Evolutionary conservation across 1,140 invertebrate species (phyloP).

Genomic region (Conopomorpha cramerella): DNA sequence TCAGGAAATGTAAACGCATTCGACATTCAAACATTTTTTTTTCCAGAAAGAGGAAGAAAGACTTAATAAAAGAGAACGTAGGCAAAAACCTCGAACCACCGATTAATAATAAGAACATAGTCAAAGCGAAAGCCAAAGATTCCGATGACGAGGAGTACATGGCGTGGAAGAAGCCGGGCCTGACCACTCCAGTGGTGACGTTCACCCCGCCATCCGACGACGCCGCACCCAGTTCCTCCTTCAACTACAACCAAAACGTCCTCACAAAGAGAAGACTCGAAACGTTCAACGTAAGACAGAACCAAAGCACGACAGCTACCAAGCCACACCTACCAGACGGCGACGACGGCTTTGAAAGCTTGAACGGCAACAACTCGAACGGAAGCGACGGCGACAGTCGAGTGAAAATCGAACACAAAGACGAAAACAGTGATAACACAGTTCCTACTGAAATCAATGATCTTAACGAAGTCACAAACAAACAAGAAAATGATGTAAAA

Average conservation of each 20-base stretch:
- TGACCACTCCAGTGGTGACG: slow-evolving; percentile 32
- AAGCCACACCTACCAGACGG: slow-evolving; percentile 46
- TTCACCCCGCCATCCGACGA: slow-evolving; percentile 39
- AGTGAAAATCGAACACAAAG: slow-evolving; percentile 11
- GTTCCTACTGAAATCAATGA: slow-evolving; percentile 8
- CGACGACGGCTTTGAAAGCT: slow-evolving; percentile 84
- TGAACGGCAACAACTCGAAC: slow-evolving; percentile 82
- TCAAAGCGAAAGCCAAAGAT: slow-evolving; percentile 44
- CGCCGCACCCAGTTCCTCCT: slow-evolving; percentile 19
- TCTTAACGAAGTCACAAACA: slow-evolving; percentile 7
- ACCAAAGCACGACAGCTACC: slow-evolving; percentile 15
- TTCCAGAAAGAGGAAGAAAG: slow-evolving; percentile 50
- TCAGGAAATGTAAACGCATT: too few relatives aligned
- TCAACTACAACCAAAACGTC: slow-evolving; percentile 33
- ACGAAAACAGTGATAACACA: slow-evolving; percentile 4
- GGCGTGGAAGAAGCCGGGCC: slow-evolving; percentile 44
- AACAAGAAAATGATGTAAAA: slow-evolving; percentile 12
- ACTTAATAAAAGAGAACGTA: slow-evolving; percentile 25
- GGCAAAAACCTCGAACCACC: slow-evolving; percentile 19
- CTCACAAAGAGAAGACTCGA: slow-evolving; percentile 48
- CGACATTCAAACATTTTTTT: neutral
- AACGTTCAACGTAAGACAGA: slow-evolving; percentile 36
- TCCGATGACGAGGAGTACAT: slow-evolving; percentile 54
- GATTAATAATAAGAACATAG: slow-evolving; percentile 21
- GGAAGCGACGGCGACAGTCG: slow-evolving; percentile 56